Percentiles rank a stretch among this genome's conserved stretches.
phyloP scores from a whole-genome alignment of 1,140 invertebrate genomes.

The Leptinotarsa lineolata region DNA sequence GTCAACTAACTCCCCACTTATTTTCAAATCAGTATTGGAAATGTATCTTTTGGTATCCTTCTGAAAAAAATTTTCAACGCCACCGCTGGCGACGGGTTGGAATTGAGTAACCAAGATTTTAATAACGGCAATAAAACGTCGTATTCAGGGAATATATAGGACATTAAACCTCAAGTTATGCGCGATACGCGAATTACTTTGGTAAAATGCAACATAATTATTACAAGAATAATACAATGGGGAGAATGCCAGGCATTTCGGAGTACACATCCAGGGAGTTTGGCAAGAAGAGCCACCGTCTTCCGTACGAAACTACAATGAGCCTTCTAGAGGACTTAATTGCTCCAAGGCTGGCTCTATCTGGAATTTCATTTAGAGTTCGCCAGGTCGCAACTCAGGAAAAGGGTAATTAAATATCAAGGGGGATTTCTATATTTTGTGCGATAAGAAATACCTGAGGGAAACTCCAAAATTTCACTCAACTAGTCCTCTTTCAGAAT shows the following conservation, averaged over 20 bases:
- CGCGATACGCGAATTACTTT: conserved; percentile 35
- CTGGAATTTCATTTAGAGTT: conserved; percentile 55
- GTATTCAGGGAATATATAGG: conserved; percentile 3
- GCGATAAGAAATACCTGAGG: background rate
- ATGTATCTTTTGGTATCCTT: no score
- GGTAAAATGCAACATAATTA: conserved; percentile 48
- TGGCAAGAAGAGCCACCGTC: conserved; percentile 8
- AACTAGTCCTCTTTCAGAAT: no score
- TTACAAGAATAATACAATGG: conserved; percentile 47
- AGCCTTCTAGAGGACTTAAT: conserved; percentile 52
- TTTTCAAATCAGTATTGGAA: no score
- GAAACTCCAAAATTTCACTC: background rate
- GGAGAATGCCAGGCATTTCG: conserved; percentile 42
- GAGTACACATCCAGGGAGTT: conserved; percentile 10
- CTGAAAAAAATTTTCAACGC: no score
- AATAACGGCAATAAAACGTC: conserved; percentile 23
- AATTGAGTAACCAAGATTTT: conserved; percentile 23
- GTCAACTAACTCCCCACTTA: no score
- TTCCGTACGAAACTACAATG: conserved; percentile 45
- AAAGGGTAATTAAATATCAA: conserved; percentile 50
- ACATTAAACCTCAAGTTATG: background rate
- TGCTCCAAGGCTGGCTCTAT: conserved; percentile 50
- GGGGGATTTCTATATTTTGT: background rate
- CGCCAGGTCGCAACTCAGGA: conserved; percentile 55
- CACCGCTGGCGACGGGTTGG: background rate